Conservation (phyloP, 1,140 invertebrate genomes). For the Venustaconcha ellipsiformis region DNA sequence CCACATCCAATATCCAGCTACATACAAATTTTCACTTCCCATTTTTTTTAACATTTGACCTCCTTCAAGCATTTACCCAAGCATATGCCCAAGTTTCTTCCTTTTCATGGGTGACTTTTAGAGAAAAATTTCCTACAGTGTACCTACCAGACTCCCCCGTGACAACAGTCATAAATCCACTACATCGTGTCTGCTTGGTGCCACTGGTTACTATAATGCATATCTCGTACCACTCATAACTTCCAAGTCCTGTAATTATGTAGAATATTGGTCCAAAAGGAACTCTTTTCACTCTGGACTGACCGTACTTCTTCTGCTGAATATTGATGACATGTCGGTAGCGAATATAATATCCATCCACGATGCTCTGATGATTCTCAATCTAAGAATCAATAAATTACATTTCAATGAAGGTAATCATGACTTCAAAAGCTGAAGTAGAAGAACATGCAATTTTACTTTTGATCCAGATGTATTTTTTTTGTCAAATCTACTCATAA, state of each 20-base stretch:
- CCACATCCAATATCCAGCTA: too few species aligned
- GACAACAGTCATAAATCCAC: conserved; percentile 67
- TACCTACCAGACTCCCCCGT: conserved; percentile 71
- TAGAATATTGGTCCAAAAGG: conserved; percentile 70
- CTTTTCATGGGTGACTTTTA: too few species aligned
- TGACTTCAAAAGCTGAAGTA: too few species aligned
- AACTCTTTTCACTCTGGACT: conserved; percentile 39
- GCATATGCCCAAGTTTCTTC: too few species aligned
- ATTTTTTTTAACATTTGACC: too few species aligned
- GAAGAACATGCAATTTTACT: too few species aligned
- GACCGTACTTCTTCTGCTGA: conserved; percentile 38
- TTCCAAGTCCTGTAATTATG: conserved; percentile 80
- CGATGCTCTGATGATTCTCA: conserved; percentile 60
- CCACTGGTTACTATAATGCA: conserved; percentile 71
- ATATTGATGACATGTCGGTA: conserved; percentile 71
- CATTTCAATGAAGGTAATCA: too few species aligned
- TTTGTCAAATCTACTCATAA: too few species aligned
- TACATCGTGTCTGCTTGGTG: conserved; percentile 83
- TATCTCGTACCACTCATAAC: conserved; percentile 89
- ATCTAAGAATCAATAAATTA: conserved; percentile 31
- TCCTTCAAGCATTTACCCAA: too few species aligned
- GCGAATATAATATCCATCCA: conserved; percentile 93
- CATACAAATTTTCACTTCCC: too few species aligned
- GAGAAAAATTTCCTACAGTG: background rate
- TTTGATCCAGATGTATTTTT: too few species aligned